Evolutionary conservation across 2,797 vertebrate species (phyloP), one percentile per base, ranked within the genome.

Genomic region (Gymnothorax javanicus): DNA sequence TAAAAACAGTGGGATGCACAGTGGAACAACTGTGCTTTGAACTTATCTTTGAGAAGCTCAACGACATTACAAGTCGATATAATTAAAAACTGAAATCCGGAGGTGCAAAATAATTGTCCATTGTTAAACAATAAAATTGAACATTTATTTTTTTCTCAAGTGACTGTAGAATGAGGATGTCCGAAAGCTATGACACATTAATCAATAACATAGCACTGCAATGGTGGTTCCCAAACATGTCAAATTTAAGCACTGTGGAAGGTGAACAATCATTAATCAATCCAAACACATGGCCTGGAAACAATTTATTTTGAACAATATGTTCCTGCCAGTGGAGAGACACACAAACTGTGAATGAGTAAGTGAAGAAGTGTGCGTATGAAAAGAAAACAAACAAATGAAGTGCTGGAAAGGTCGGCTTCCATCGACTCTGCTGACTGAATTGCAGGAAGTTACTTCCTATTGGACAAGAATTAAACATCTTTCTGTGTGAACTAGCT

Each of bases 191-290:
- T 64, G 58, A 9, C 0, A 54, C 83, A 84, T 88, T 60, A 82
- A 88, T 85, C 85, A 88, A 33, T 50, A 82, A 82, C 33, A 69
- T 15, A 25, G 60, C 50, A 56, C 60, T 33, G 62, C 58, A 27
- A 67, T 82, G 84, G 50, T 82, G 85, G 50, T 67, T 87, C 54
- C 3, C 7, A 87, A 90, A 87, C 84, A 25, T 86, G 82, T 84
- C 33, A 4, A 56, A 84, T 87, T 58, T 50, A 57, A 79, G 79
- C 27, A 33, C 54, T 85, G 57, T 89, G 89, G 86, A 83, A 4
- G 4, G 27, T 15, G 84, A 85, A 87, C 87, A 89, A 85, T 84
- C 56, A 56, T 58, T 88, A 86, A 86, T 88, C 87, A 89, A 85
- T 87, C 20, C 77, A 56, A 57, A 54, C 86, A 82, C 84, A 67